Conservation (phyloP, 2,797 vertebrate genomes). For the Hyperoplus immaculatus region DNA sequence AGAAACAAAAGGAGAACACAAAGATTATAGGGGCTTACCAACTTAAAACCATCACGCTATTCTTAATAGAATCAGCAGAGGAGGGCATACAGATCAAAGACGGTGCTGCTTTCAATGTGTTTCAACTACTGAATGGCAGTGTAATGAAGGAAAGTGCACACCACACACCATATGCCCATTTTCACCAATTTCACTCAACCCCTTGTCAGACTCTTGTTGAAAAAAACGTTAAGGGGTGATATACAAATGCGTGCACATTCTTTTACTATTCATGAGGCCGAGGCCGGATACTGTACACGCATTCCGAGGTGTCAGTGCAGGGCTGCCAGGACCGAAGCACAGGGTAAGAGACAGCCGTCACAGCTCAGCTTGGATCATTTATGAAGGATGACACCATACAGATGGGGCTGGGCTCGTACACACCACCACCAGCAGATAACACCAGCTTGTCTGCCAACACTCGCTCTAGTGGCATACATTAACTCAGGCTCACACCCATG, state of each 20-base stretch:
- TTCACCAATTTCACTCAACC: conserved; percentile 61
- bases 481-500: conserved; percentile 77
- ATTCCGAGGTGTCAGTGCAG: conserved; percentile 54
- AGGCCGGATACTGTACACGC: conserved; percentile 44
- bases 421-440: conserved; percentile 54
- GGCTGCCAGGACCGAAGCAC: conserved; percentile 40
- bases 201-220: conserved; percentile 48
- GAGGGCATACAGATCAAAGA: conserved; percentile 18
- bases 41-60: neutral
- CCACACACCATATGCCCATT: conserved; percentile 39
- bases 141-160: conserved; percentile 30
- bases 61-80: conserved; percentile 4
- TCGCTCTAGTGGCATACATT: conserved; percentile 74
- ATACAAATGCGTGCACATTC: conserved; percentile 52
- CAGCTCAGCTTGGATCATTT: conserved; percentile 72
- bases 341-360: conserved; percentile 69
- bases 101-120: conserved; percentile 20
- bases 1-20: conserved; percentile 1
- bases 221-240: conserved; percentile 49
- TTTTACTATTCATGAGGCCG: conserved; percentile 57
- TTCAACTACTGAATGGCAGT: conserved; percentile 20
- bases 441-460: conserved; percentile 79
- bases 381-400: conserved; percentile 67
- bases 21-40: neutral
- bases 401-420: conserved; percentile 64